Evolutionary conservation across 2,888 invertebrate species (phyloP).

Genomic region (Cheilosia vernalis): DNA sequence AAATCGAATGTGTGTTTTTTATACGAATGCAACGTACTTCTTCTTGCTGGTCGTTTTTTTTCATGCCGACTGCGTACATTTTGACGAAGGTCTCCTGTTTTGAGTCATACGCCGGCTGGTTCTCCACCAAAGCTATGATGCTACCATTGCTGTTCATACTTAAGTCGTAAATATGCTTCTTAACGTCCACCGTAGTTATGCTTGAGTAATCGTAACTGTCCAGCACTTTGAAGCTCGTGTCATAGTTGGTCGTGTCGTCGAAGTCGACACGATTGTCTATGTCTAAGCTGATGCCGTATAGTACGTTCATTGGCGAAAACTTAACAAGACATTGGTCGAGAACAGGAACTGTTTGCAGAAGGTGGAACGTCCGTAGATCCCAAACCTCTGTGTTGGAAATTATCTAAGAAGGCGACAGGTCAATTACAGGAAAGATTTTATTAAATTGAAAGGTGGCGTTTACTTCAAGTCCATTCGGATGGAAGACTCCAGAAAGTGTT

Average conservation of each 20-base stretch:
- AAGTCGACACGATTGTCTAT: constrained; percentile 88
- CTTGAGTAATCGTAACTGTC: constrained; percentile 97
- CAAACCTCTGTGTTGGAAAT: constrained; percentile 99
- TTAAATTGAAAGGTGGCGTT: constrained; percentile 33
- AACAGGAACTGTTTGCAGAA: constrained; percentile 96
- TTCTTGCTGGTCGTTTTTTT: constrained; percentile 94
- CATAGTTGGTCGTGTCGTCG: constrained; percentile 89
- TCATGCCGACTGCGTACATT: constrained; percentile 95
- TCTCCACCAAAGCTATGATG: constrained; percentile 95
- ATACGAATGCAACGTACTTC: constrained; percentile 84
- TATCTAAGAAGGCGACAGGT: constrained; percentile 84
- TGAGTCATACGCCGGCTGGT: constrained; percentile 91
- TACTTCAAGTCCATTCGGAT: constrained; percentile 97
- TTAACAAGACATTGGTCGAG: constrained; percentile 94
- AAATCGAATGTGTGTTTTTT: not conserved
- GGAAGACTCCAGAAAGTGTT: constrained; percentile 96
- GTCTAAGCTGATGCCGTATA: constrained; percentile 94
- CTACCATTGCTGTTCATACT: constrained; percentile 93
- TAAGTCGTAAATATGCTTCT: constrained; percentile 93
- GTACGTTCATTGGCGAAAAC: constrained; percentile 93
- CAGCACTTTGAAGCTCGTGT: constrained; percentile 96
- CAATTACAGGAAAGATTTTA: not conserved
- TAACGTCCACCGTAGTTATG: constrained; percentile 97
- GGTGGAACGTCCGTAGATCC: constrained; percentile 97
- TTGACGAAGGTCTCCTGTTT: constrained; percentile 95